Conservation (phyloP, 2,113 vertebrate species). For the Globicephala melas region DNA sequence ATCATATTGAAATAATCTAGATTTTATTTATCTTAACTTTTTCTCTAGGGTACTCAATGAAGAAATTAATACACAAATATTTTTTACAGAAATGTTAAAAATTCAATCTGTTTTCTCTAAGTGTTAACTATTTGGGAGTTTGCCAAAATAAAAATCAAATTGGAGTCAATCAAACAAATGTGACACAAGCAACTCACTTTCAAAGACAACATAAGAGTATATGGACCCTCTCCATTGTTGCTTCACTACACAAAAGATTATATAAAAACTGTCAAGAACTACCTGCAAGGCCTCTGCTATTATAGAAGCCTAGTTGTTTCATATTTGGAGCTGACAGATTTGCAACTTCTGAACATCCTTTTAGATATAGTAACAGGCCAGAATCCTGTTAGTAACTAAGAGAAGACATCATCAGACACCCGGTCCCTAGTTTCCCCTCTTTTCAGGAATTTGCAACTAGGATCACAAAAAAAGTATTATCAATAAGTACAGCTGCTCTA, state of each 20-base stretch:
- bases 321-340: background rate
- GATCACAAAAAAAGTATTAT: background rate
- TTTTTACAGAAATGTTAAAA: conserved; percentile 11
- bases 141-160: background rate
- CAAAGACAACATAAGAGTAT: background rate
- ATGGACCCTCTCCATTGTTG: background rate
- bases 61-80: background rate
- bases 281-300: background rate
- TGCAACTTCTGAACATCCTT: background rate
- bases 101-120: background rate
- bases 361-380: background rate
- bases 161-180: background rate
- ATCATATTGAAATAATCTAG: background rate
- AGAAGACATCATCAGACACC: background rate
- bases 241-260: background rate
- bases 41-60: background rate
- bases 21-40: background rate
- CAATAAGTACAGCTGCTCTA: background rate
- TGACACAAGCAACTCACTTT: background rate
- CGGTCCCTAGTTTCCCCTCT: background rate
- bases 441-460: background rate
- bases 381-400: background rate
- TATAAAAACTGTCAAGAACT: background rate
- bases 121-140: background rate
- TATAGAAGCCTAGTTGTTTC: background rate